Evolutionary conservation across 2,113 vertebrate genomes (phyloP).

Genomic region (Bucco capensis): DNA sequence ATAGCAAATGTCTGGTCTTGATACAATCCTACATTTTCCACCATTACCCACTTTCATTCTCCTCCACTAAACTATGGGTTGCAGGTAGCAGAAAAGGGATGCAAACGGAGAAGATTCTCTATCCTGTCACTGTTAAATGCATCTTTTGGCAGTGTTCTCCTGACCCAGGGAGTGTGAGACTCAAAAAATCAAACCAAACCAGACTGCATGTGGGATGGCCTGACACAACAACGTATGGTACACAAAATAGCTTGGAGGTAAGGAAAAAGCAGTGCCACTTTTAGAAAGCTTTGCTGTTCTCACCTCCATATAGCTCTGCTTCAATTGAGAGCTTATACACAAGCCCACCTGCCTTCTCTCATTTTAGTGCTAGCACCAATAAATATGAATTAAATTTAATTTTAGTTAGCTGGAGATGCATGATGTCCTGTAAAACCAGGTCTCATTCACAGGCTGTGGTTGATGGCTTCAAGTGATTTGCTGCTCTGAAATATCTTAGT

Average conservation of each 20-base stretch:
- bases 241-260: not conserved
- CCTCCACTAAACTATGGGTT: not conserved
- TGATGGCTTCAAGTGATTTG: not conserved
- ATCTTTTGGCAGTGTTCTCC: not conserved
- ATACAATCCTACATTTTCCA: not conserved
- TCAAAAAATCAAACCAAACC: not conserved
- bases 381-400: not conserved
- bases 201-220: not conserved
- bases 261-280: not conserved
- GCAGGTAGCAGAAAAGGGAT: not conserved
- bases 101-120: not conserved
- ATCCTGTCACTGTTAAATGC: not conserved
- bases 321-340: not conserved
- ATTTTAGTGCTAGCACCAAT: not conserved
- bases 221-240: not conserved
- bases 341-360: not conserved
- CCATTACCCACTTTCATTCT: not conserved
- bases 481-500: not conserved
- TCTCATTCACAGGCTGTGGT: not conserved
- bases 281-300: not conserved
- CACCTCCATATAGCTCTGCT: not conserved
- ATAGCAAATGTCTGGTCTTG: not conserved
- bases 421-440: not conserved
- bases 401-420: not conserved
- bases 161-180: not conserved